Evolutionary conservation across 2,888 invertebrate genomes (phyloP), one percentile per base, ranked within the genome.

Genomic region (Parthenolecanium corni): DNA sequence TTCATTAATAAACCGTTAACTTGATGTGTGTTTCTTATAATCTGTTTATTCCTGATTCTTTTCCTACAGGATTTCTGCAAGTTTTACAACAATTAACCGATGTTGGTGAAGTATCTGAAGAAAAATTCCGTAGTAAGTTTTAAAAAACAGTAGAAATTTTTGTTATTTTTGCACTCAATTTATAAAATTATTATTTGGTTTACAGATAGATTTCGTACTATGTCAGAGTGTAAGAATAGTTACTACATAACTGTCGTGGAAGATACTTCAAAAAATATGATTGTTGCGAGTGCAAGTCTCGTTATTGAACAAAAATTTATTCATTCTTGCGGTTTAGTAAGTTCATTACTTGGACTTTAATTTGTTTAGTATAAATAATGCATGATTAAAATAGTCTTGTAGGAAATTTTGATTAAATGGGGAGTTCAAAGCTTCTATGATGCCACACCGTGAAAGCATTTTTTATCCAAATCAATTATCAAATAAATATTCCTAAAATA

Each of bases 281-380:
- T 93, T 11, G 85, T 97, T 69, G 96, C 89, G 1, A 82, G 89
- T n/a, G 88, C 93, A 0, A 89, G 95, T 0, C 79, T 98, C 40
- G 83, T 92, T 1, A 78, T 93, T 12, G 97, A 98, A 76, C 85
- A 87, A 72, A 98, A 98, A 75, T 96, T 97, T 73, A 95, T 98
- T 69, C 95, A 93, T 72, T 82, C 82, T 69, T 91, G 92, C 73
- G 84, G n/a, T n/a, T n/a, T n/a, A n/a, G n/a, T n/a, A n/a, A n/a
- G n/a, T n/a, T n/a, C n/a, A n/a, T n/a, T n/a, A n/a, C n/a, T n/a
- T n/a, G n/a, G n/a, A n/a, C n/a, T n/a, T n/a, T n/a, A n/a, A n/a
- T n/a, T n/a, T n/a, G n/a, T n/a, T n/a, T n/a, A n/a, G n/a, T n/a
- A n/a, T n/a, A n/a, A n/a, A n/a, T n/a, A n/a, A n/a, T n/a, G n/a